Percentiles rank a stretch among this genome's conserved stretches.
phyloP scores from a whole-genome alignment of 2,797 vertebrate genomes.

The Lateolabrax maculatus region DNA sequence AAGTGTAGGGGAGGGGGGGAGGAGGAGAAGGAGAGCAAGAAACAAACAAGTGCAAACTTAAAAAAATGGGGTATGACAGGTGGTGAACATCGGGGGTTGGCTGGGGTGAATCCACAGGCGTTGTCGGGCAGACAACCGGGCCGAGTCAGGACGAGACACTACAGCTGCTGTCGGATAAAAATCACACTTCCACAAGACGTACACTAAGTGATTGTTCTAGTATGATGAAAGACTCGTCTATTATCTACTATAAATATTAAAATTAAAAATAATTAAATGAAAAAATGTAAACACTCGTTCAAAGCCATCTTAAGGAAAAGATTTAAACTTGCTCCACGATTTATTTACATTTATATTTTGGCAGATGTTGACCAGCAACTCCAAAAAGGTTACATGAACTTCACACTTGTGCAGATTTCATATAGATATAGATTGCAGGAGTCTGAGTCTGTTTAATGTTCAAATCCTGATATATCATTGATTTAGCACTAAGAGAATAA shows the following conservation, averaged over 20 bases:
- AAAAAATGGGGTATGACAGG: conserved; percentile 75
- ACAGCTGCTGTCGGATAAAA: conserved; percentile 23
- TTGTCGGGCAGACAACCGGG: neutral
- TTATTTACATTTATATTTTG: too few species aligned
- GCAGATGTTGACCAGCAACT: too few species aligned
- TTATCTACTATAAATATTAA: too few species aligned
- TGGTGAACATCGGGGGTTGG: conserved; percentile 59
- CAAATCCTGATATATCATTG: too few species aligned
- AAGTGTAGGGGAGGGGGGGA: conserved; percentile 58
- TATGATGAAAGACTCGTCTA: neutral
- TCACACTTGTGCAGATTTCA: too few species aligned
- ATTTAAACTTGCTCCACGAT: too few species aligned
- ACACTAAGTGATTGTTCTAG: rapidly evolving
- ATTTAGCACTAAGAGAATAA: neutral
- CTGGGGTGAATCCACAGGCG: conserved; percentile 51
- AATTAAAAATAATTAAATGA: too few species aligned
- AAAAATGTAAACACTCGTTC: too few species aligned
- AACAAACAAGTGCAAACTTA: conserved; percentile 84
- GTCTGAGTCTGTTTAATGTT: too few species aligned
- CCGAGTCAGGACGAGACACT: conserved; percentile 6
- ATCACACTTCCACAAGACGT: neutral
- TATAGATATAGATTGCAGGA: too few species aligned
- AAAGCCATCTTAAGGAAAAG: too few species aligned
- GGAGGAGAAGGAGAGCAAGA: conserved; percentile 69
- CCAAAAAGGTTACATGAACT: too few species aligned